Evolutionary conservation across 2,797 vertebrate species (phyloP).

Genomic region (Passerculus sandwichensis): DNA sequence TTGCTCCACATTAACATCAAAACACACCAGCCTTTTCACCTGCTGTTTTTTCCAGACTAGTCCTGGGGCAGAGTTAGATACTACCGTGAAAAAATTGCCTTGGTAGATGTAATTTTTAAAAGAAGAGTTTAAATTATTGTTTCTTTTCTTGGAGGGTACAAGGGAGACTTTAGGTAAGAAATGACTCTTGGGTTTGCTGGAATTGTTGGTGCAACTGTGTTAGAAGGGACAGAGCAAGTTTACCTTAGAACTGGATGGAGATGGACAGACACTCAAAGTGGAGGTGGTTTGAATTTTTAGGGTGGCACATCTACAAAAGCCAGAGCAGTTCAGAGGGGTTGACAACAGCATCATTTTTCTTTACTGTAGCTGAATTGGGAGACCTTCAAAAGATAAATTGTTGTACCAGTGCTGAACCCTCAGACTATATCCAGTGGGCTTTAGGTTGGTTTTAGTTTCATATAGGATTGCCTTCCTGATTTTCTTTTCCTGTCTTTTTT

Average conservation of each 20-base stretch:
- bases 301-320: not conserved
- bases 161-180: not conserved
- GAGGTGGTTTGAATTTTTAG: not conserved
- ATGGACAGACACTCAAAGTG: not conserved
- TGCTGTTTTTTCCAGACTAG: not conserved
- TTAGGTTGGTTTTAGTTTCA: conserved; percentile 10
- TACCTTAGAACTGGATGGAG: not conserved
- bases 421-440: not conserved
- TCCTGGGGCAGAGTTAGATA: not conserved
- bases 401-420: not conserved
- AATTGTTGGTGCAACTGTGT: not conserved
- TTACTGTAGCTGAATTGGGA: not conserved
- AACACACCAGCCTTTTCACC: not conserved
- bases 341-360: not conserved
- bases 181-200: not conserved
- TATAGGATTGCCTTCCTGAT: not conserved
- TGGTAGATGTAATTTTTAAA: not conserved
- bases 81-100: not conserved
- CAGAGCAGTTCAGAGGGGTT: not conserved
- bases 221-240: not conserved
- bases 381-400: not conserved
- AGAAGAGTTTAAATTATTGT: not conserved
- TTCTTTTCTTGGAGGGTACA: rapidly evolving
- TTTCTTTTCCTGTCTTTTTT: conserved; percentile 26
- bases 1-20: not conserved